Conservation (phyloP, 2,113 vertebrate genomes). For the Protobothrops mucrosquamatus region DNA sequence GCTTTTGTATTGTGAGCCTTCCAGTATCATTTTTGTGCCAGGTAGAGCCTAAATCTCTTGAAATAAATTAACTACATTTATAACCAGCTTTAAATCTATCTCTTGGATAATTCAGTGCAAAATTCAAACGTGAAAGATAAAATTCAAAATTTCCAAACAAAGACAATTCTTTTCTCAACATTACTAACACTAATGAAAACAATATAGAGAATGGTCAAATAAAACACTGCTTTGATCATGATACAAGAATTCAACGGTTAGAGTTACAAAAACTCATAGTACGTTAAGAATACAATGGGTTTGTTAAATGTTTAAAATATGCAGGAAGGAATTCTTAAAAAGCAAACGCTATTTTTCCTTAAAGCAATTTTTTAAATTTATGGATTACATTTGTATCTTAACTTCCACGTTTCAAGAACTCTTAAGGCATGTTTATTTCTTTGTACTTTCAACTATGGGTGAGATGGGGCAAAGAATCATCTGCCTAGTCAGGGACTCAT, state of each 20-base stretch:
- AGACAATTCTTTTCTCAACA: constrained; percentile 15
- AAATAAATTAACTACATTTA: not conserved
- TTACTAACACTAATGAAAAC: not conserved
- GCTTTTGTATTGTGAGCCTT: not conserved
- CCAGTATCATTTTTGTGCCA: not conserved
- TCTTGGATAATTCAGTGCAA: constrained; percentile 12
- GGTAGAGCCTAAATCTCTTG: not conserved
- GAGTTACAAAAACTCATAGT: not conserved
- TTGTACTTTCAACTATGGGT: not conserved
- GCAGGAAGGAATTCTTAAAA: not conserved
- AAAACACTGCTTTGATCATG: not conserved
- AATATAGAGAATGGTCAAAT: not conserved
- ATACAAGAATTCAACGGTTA: not conserved
- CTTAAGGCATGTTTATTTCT: not conserved
- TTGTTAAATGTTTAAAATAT: not conserved
- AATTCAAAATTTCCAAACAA: constrained; percentile 1
- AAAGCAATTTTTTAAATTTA: not conserved
- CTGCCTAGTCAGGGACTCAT: not conserved
- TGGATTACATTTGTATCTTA: not conserved
- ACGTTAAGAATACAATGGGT: not conserved
- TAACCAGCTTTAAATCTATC: not conserved
- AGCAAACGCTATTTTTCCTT: not conserved
- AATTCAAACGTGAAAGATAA: constrained; percentile 23
- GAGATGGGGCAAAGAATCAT: not conserved
- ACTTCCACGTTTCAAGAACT: not conserved